Evolutionary conservation across 2,888 invertebrate genomes (phyloP).

Genomic region (Cephus pygmeus): DNA sequence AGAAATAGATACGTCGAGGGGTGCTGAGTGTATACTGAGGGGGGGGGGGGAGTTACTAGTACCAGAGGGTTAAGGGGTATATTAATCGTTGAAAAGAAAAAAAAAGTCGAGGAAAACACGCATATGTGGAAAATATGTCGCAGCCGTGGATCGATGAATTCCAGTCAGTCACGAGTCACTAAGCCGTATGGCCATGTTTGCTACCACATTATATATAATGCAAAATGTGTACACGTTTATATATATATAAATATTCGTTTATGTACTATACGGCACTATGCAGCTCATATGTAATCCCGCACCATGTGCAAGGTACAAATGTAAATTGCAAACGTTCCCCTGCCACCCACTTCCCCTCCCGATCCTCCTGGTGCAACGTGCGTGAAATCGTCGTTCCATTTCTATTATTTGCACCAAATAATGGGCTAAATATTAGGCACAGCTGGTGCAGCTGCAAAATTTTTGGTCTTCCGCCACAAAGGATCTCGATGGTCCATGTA

Average conservation of each 20-base stretch:
- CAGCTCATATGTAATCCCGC: slow-evolving; percentile 6
- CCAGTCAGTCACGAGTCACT: slow-evolving; percentile 20
- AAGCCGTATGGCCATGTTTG: slow-evolving; percentile 15
- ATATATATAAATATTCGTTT: not conserved
- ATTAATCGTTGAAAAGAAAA: slow-evolving; percentile 1
- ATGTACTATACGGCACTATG: not conserved
- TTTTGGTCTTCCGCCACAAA: not conserved
- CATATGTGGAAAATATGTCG: slow-evolving; percentile 12
- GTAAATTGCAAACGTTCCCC: slow-evolving; percentile 28
- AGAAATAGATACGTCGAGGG: not conserved
- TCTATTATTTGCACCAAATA: slow-evolving; percentile 1
- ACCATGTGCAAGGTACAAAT: slow-evolving; percentile 22
- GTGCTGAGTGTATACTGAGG: not conserved
- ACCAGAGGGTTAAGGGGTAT: not conserved
- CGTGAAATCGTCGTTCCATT: slow-evolving; percentile 18
- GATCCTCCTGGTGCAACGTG: slow-evolving; percentile 14
- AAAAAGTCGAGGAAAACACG: not conserved
- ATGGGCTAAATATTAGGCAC: not conserved
- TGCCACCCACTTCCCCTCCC: not conserved
- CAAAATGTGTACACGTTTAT: not conserved
- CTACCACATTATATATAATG: slow-evolving; percentile 11
- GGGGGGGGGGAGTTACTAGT: not conserved
- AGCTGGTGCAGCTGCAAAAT: not conserved
- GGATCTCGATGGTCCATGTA: not conserved
- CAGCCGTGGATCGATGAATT: slow-evolving; percentile 26